Evolutionary conservation across 2,888 invertebrate species (phyloP).

Genomic region (Lacanobia oleracea): DNA sequence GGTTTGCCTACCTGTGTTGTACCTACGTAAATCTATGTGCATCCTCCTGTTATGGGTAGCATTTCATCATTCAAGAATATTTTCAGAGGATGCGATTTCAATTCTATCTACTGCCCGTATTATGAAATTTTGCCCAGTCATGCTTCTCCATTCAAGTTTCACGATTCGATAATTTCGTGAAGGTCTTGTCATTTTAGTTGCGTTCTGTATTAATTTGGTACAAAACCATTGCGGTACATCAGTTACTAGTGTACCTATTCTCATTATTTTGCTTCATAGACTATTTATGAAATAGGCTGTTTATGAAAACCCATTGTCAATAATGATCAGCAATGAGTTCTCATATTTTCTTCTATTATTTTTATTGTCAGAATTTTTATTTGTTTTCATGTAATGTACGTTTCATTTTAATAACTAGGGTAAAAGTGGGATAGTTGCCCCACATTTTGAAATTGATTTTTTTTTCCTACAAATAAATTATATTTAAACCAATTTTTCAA

Average conservation of each 20-base stretch:
- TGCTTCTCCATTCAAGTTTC: background rate
- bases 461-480: no score
- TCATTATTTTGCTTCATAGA: no score
- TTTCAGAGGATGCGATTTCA: background rate
- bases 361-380: conserved; percentile 2
- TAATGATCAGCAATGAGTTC: background rate
- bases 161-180: background rate
- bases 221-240: background rate
- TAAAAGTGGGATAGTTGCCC: no score
- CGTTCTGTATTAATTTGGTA: background rate
- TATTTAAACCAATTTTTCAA: no score
- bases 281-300: no score
- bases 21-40: no score
- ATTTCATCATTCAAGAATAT: background rate
- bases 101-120: no score
- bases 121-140: no score
- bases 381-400: background rate
- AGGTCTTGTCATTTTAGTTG: background rate
- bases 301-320: background rate
- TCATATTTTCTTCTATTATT: background rate
- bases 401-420: conserved; percentile 3
- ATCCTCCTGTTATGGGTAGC: no score
- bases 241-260: background rate
- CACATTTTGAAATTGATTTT: no score
- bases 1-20: no score